Conservation (phyloP, 37 sponge, comb jelly and placozoan genomes). For the Chondrilla cf. caribensis region DNA sequence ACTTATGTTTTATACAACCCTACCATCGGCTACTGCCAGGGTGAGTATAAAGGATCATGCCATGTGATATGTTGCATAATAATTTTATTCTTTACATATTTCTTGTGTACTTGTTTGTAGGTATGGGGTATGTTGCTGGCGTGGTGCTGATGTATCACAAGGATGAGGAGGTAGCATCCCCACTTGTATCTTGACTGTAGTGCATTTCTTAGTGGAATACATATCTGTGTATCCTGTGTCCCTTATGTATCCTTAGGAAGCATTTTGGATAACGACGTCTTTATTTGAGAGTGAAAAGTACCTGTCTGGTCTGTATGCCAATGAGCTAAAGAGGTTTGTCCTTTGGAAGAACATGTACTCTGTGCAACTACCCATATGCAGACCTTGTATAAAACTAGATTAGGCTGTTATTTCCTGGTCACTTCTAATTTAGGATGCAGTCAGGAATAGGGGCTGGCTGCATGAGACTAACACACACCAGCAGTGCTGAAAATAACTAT, state of each 20-base stretch:
- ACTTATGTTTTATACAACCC: slow-evolving; percentile 33
- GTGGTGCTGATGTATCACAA: slow-evolving; percentile 29
- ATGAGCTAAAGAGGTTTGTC: slow-evolving; percentile 8
- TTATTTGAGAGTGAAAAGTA: slow-evolving; percentile 23
- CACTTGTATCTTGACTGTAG: background rate
- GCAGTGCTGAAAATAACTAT: too few relatives aligned
- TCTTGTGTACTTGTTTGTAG: too few relatives aligned
- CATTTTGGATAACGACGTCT: slow-evolving; percentile 21
- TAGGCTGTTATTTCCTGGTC: too few relatives aligned
- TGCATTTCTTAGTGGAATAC: background rate
- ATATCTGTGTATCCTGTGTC: background rate
- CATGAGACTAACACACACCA: too few relatives aligned
- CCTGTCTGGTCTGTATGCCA: slow-evolving; percentile 7
- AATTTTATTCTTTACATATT: too few relatives aligned
- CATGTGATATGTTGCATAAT: background rate
- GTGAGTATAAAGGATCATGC: background rate
- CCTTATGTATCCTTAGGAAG: background rate
- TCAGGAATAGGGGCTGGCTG: too few relatives aligned
- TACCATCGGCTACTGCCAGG: slow-evolving; percentile 51
- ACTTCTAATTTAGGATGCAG: too few relatives aligned
- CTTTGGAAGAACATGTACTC: background rate
- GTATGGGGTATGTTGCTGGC: slow-evolving; percentile 37
- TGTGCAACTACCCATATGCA: background rate
- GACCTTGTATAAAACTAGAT: background rate
- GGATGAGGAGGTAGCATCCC: slow-evolving; percentile 27